Percentiles rank a stretch among this genome's conserved stretches.
These are phyloP conservation scores for Otis tarda DNA, from an alignment of 2,113 vertebrate species.

Conservation along the genomic window DNA sequence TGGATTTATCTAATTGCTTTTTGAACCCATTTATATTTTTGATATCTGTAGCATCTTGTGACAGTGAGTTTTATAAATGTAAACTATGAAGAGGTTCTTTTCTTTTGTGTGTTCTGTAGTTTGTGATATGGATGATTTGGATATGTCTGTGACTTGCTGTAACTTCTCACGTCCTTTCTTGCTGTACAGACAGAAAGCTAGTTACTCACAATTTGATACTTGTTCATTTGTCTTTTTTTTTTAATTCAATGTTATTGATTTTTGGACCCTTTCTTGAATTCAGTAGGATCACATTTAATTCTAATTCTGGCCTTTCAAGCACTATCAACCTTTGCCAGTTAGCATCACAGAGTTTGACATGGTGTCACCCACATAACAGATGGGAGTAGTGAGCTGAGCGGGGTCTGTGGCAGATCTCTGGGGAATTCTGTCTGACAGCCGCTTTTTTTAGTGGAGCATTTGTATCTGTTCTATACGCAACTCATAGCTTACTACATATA, in stretches of 20 bases:
- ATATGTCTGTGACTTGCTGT: slow-evolving; percentile 23
- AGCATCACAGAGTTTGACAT: not conserved
- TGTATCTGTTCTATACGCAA: not conserved
- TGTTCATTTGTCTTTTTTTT: slow-evolving; percentile 19
- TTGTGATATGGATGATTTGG: not conserved
- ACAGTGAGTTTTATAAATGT: slow-evolving; percentile 47
- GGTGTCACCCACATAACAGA: not conserved
- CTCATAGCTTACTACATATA: not conserved
- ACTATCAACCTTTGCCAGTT: not conserved
- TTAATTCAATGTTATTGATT: not conserved
- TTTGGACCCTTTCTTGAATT: slow-evolving; percentile 7
- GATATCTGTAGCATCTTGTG: slow-evolving; percentile 8
- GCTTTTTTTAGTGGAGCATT: not conserved
- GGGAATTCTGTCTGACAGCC: not conserved
- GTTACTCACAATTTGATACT: not conserved
- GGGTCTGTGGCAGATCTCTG: not conserved
- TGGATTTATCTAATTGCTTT: not conserved
- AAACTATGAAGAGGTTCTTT: not conserved
- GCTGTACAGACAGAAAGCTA: not conserved
- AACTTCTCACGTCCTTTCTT: not conserved
- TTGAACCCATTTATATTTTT: not conserved
- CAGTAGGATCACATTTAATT: not conserved
- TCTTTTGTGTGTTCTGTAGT: not conserved
- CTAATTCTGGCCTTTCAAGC: not conserved
- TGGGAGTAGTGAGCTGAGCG: not conserved